Percentiles rank a stretch among this genome's conserved stretches.
These are phyloP conservation scores for Torymus texanus DNA, from an alignment of 2,888 invertebrate species.

Conservation along the genomic window DNA sequence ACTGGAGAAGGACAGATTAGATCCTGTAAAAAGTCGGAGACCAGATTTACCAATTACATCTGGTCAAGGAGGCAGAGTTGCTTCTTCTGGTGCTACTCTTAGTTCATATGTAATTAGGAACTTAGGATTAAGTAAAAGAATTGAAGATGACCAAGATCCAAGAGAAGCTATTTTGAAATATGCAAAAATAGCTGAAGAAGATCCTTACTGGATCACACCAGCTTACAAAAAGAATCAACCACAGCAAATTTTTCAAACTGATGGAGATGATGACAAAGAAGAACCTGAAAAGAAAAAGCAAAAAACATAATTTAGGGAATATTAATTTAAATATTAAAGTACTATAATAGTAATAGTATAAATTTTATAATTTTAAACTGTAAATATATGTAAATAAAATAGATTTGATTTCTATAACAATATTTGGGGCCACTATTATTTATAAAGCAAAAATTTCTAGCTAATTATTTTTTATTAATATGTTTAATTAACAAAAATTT, in stretches of 20 bases:
- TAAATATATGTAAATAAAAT: too few species aligned
- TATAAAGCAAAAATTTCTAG: too few species aligned
- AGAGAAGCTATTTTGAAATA: conserved; percentile 95
- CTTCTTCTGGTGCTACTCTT: conserved; percentile 95
- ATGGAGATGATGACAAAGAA: conserved; percentile 74
- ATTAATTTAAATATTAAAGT: too few species aligned
- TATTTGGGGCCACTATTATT: too few species aligned
- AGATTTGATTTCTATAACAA: too few species aligned
- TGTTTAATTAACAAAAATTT: too few species aligned
- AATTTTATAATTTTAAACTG: too few species aligned
- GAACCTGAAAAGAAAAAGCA: conserved; percentile 78
- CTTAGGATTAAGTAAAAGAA: conserved; percentile 92
- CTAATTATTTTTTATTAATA: too few species aligned
- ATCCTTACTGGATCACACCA: conserved; percentile 97
- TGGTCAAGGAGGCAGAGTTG: conserved; percentile 94
- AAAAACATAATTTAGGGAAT: conserved; percentile 66
- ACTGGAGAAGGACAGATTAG: conserved; percentile 92
- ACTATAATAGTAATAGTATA: too few species aligned
- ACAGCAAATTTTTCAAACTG: conserved; percentile 84
- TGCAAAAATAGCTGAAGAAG: conserved; percentile 95
- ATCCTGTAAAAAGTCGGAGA: conserved; percentile 88
- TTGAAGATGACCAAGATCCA: conserved; percentile 94
- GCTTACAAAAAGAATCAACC: conserved; percentile 95
- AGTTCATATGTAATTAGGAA: conserved; percentile 98
- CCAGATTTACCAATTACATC: conserved; percentile 93